These are phyloP conservation scores for Embiotoca jacksoni DNA, from an alignment of 2,113 vertebrate species.

Conservation along the genomic window DNA sequence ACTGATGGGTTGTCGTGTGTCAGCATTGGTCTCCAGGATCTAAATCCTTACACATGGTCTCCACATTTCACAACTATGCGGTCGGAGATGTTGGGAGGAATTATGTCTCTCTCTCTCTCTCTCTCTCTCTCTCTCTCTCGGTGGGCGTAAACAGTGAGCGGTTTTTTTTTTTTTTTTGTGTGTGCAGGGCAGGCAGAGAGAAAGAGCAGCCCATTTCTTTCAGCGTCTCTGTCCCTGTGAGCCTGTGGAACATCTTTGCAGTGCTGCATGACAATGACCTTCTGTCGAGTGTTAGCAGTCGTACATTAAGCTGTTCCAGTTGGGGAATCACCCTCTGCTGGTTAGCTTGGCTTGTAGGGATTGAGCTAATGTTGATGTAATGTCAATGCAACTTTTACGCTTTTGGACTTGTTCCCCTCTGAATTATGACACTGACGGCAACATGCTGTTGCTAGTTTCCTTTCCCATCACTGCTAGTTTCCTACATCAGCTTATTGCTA, in stretches of 20 bases:
- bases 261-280: conserved; percentile 55
- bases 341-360: conserved; percentile 51
- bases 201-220: conserved; percentile 29
- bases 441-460: conserved; percentile 12
- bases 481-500: background rate
- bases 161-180: background rate
- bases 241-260: conserved; percentile 70
- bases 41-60: conserved; percentile 75
- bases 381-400: conserved; percentile 54
- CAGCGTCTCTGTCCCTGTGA: conserved; percentile 36
- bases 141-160: conserved; percentile 42
- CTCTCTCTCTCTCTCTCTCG: background rate
- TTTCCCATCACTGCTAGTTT: background rate
- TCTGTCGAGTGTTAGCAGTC: conserved; percentile 51
- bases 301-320: conserved; percentile 64
- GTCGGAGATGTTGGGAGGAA: conserved; percentile 61
- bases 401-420: conserved; percentile 33
- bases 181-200: conserved; percentile 1
- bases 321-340: conserved; percentile 64
- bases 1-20: conserved; percentile 59
- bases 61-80: conserved; percentile 74
- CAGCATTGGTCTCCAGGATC: conserved; percentile 71
- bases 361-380: conserved; percentile 77
- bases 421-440: conserved; percentile 22
- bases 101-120: conserved; percentile 11